phyloP scores from a whole-genome alignment of 2,888 invertebrate genomes.

The Parnassius orleans region DNA sequence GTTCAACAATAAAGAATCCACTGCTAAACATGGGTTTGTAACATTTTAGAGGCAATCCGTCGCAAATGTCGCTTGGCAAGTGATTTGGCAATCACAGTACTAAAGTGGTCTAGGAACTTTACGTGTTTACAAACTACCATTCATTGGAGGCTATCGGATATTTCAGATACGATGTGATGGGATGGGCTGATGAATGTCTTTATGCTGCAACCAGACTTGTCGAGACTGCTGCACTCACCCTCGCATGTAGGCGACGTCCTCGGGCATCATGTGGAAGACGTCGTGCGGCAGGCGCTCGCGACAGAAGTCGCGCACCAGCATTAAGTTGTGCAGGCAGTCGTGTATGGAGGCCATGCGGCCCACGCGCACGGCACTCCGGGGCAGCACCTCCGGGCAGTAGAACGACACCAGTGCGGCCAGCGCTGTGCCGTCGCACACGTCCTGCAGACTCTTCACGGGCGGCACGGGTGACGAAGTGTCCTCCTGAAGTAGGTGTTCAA shows the following conservation, averaged over 20 bases:
- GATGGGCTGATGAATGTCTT: no score
- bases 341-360: conserved; percentile 88
- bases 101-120: no score
- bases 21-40: no score
- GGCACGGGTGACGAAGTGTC: conserved; percentile 83
- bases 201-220: no score
- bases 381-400: conserved; percentile 85
- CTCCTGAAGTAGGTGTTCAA: conserved; percentile 65
- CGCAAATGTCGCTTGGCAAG: no score
- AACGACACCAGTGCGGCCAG: conserved; percentile 93
- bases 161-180: no score
- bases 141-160: no score
- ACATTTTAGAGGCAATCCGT: no score
- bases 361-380: conserved; percentile 77
- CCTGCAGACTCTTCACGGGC: conserved; percentile 88
- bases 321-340: conserved; percentile 95
- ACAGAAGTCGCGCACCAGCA: conserved; percentile 93
- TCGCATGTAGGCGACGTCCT: conserved; percentile 96
- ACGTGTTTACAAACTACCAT: no score
- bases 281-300: conserved; percentile 90
- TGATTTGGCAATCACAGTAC: no score
- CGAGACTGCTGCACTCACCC: conserved; percentile 78
- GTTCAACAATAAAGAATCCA: no score
- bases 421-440: conserved; percentile 94
- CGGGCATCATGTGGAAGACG: conserved; percentile 96